Conservation (phyloP, 2,888 invertebrate genomes). For the Diaprepes abbreviatus region DNA sequence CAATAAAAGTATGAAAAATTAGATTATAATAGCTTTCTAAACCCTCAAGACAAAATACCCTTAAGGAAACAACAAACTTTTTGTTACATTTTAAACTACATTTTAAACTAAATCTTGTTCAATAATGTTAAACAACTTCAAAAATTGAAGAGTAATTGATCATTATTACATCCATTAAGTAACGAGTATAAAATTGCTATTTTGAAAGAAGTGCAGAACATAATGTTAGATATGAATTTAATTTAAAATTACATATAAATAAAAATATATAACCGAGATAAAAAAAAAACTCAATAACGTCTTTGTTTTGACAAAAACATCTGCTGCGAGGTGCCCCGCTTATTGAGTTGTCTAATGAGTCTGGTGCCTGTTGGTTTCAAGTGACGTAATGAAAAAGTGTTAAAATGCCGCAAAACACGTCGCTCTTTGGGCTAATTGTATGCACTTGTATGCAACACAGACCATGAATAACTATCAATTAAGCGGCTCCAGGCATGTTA, state of each 20-base stretch:
- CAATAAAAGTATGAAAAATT: too few species aligned
- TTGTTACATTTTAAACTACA: too few species aligned
- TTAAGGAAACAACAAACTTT: too few species aligned
- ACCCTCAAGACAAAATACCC: too few species aligned
- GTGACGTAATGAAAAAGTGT: conserved; percentile 24
- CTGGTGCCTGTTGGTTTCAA: conserved; percentile 24
- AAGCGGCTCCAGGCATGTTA: too few species aligned
- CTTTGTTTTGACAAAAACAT: conserved; percentile 25
- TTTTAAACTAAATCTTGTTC: too few species aligned
- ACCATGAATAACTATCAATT: conserved; percentile 4
- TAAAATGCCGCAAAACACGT: conserved; percentile 26
- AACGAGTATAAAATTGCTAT: too few species aligned
- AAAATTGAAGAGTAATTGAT: too few species aligned
- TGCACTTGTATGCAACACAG: conserved; percentile 24
- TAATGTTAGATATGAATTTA: neutral
- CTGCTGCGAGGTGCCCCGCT: conserved; percentile 4
- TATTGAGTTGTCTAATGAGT: conserved; percentile 3
- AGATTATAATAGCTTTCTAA: too few species aligned
- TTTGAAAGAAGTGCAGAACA: neutral
- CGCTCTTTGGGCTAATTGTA: conserved; percentile 21
- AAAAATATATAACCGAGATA: conserved; percentile 3
- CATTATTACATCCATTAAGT: too few species aligned
- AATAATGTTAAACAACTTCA: too few species aligned
- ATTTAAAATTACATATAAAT: neutral
- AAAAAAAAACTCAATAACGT: conserved; percentile 25